Conservation (phyloP, 2,797 vertebrate genomes). For the Pempheris klunzingeri region DNA sequence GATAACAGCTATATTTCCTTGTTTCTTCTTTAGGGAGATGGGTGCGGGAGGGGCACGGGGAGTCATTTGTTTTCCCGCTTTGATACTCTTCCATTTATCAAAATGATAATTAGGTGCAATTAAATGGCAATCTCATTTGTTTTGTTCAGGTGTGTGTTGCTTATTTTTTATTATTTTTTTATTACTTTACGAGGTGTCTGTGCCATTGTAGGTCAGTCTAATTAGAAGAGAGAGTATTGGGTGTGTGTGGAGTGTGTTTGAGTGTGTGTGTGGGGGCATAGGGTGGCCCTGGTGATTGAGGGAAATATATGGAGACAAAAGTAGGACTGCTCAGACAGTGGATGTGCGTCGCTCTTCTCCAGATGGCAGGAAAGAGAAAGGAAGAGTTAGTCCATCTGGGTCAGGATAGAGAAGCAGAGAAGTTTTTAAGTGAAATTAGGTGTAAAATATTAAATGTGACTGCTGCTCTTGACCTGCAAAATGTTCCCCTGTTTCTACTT, state of each 20-base stretch:
- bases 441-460: conserved; percentile 33
- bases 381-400: conserved; percentile 58
- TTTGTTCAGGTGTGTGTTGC: conserved; percentile 86
- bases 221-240: conserved; percentile 68
- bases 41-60: conserved; percentile 73
- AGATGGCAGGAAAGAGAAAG: conserved; percentile 53
- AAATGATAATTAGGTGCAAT: conserved; percentile 91
- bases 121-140: conserved; percentile 89
- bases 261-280: conserved; percentile 12
- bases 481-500: conserved; percentile 37
- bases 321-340: conserved; percentile 58
- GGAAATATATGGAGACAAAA: conserved; percentile 59
- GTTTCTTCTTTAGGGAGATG: conserved; percentile 83
- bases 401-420: conserved; percentile 41
- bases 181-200: conserved; percentile 73
- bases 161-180: conserved; percentile 64
- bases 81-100: conserved; percentile 89
- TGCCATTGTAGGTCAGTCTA: conserved; percentile 82
- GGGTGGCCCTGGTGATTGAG: conserved; percentile 67
- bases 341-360: conserved; percentile 45
- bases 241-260: conserved; percentile 26
- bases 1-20: conserved; percentile 81
- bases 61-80: conserved; percentile 84
- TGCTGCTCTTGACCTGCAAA: conserved; percentile 44
- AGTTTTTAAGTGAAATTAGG: conserved; percentile 50